Evolutionary conservation across 2,888 invertebrate genomes (phyloP).

Genomic region (Stenchaetothrips biformis): DNA sequence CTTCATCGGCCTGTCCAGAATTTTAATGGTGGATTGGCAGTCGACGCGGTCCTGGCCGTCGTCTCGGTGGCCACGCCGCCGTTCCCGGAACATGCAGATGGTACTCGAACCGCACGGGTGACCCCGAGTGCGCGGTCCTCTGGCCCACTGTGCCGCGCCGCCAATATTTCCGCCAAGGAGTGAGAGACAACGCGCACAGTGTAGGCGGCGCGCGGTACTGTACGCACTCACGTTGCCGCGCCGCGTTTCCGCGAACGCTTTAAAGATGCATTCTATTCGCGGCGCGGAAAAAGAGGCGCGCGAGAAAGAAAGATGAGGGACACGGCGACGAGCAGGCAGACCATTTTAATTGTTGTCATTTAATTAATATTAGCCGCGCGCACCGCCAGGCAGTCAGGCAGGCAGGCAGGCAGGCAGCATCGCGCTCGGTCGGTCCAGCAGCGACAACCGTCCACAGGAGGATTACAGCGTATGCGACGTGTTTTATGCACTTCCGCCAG

Average conservation of each 20-base stretch:
- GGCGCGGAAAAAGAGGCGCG: background rate
- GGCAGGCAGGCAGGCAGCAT: too few relatives aligned
- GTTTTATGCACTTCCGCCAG: too few relatives aligned
- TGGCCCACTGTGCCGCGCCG: too few relatives aligned
- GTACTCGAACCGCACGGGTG: too few relatives aligned
- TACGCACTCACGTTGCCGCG: background rate
- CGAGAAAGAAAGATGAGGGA: background rate
- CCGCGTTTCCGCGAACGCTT: background rate
- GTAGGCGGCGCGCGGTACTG: background rate
- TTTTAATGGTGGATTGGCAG: background rate
- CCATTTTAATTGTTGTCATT: conserved; percentile 17
- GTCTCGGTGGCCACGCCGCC: background rate
- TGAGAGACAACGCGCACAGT: background rate
- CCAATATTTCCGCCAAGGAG: background rate
- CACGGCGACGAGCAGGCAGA: background rate
- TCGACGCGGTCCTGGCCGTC: background rate
- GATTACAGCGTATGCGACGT: too few relatives aligned
- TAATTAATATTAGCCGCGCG: conserved; percentile 13
- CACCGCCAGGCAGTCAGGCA: background rate
- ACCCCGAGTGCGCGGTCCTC: too few relatives aligned
- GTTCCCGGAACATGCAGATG: conserved; percentile 11
- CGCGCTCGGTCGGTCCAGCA: too few relatives aligned
- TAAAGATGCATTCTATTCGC: background rate
- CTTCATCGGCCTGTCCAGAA: background rate
- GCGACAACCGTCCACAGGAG: too few relatives aligned